Evolutionary conservation across 2,888 invertebrate genomes (phyloP), one percentile per base, ranked within the genome.

Genomic region (Dynastes tityus): DNA sequence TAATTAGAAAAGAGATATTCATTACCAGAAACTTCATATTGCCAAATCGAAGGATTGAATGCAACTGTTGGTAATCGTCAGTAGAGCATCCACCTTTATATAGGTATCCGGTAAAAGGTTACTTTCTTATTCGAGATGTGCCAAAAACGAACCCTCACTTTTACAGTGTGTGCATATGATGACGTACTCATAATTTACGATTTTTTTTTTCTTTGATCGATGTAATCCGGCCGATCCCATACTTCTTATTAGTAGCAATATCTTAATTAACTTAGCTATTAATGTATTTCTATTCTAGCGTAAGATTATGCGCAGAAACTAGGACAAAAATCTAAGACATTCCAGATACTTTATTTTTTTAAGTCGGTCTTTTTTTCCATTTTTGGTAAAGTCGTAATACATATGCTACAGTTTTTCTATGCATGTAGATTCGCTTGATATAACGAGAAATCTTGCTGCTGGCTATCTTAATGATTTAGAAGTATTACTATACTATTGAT

Each of bases 11-110:
- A 11, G 22, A 61, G 11, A 61, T n/a, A 32, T 32, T 32, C 2
- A 29, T 76, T 76, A 76, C 76, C 76, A 76, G 49, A 76, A 76
- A 51, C 32, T 65, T 76, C 76, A 76, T 76, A 49, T 76, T 49
- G 76, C 51, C 32, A 49, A 64, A 29, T 22, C 64, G 37, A 29
- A 2, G 64, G 58, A 45, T 16, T 49, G 51, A 51, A 65, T 55
- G 76, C 65, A 65, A 76, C 76, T 76, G 65, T 64, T 61, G 40
- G 49, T 49, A 58, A 27, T 16, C n/a, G 13, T 45, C 22, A 45
- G 64, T n/a, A 65, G 16, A 63, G 27, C 27, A 40, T n/a, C 63
- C 11, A 37, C 32, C 76, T 65, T 76, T 76, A 76, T 76, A 76
- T 76, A 76, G 63, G n/a, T 16, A 51, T 45, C 51, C 22, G 55